Base-by-base conservation (phyloP, 2,113 vertebrate species). In the Passer montanus region DNA sequence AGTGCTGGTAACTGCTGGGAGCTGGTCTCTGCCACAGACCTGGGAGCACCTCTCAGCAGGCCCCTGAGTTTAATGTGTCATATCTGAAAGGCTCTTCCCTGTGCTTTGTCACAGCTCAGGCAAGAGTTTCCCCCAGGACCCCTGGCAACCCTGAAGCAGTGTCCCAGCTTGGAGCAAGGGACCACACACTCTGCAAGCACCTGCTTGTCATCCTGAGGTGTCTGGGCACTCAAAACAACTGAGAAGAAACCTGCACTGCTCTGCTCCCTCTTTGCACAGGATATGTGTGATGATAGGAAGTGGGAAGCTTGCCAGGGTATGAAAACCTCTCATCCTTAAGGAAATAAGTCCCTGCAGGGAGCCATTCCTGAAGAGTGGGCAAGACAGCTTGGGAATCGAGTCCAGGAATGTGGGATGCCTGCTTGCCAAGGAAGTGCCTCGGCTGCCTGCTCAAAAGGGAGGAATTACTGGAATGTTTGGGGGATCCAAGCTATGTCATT, bases 391-490 rank as follows among this genome's bases (percentile, higher is more conserved):
- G 96, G 92, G 90, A 96, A 96, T 79, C 0, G 2, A 96, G 86
- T 90, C 84, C 88, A 94, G 94, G 95, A 96, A 96, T 96, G 95
- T 4, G 6, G 69, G 60, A 75, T 8, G 93, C 69, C 63, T 97
- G 93, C 92, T 84, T 96, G 95, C 92, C 96, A 95, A 95, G 83
- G 90, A 95, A 95, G 72, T 2, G 1, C 47, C 3, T 17, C 1
- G 5, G 92, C 96, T 93, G 88, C 90, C 5, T 52, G 85, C 93
- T 94, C 92, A n/a, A 89, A 92, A 93, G 73, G n/a, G 69, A 96
- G 90, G 90, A 94, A 93, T 96, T 93, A 63, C 76, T 94, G 95
- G 95, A 97, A 96, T 96, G 94, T 86, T 96, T 94, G 91, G 87
- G 67, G 82, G 83, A 93, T 96, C 88, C 90, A 73, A 93, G 49